Evolutionary conservation across 2,888 invertebrate genomes (phyloP).

Genomic region (Masnerella sp.): DNA sequence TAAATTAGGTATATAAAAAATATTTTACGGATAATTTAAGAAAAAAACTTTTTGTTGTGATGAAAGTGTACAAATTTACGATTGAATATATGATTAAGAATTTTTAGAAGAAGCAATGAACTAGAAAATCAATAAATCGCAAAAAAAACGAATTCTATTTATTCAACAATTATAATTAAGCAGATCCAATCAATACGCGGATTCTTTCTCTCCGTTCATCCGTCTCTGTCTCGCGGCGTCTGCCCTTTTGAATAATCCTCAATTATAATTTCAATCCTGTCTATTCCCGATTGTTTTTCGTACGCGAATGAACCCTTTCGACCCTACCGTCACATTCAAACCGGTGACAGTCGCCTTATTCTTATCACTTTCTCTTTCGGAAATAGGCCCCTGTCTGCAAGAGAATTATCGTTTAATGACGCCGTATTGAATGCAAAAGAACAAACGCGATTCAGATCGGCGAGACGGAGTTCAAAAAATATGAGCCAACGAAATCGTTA

Average conservation of each 20-base stretch:
- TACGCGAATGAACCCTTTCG: conserved; percentile 27
- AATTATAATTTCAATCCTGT: conserved; percentile 37
- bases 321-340: conserved; percentile 39
- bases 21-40: too few species aligned
- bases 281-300: conserved; percentile 38
- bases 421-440: conserved; percentile 36
- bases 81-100: too few species aligned
- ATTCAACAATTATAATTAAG: too few species aligned
- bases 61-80: too few species aligned
- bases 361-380: conserved; percentile 42
- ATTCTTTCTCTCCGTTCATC: background rate
- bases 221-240: too few species aligned
- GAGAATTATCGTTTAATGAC: conserved; percentile 49
- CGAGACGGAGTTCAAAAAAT: conserved; percentile 12
- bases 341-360: conserved; percentile 30
- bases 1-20: too few species aligned
- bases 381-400: too few species aligned
- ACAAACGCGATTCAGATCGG: conserved; percentile 19
- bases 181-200: conserved; percentile 9
- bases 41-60: too few species aligned
- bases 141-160: too few species aligned
- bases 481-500: conserved; percentile 22
- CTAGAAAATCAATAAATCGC: too few species aligned
- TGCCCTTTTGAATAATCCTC: conserved; percentile 43
- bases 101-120: too few species aligned